Evolutionary conservation across 2,888 invertebrate species (phyloP), one percentile per base, ranked within the genome.

Genomic region (Dysmachus trigonus): DNA sequence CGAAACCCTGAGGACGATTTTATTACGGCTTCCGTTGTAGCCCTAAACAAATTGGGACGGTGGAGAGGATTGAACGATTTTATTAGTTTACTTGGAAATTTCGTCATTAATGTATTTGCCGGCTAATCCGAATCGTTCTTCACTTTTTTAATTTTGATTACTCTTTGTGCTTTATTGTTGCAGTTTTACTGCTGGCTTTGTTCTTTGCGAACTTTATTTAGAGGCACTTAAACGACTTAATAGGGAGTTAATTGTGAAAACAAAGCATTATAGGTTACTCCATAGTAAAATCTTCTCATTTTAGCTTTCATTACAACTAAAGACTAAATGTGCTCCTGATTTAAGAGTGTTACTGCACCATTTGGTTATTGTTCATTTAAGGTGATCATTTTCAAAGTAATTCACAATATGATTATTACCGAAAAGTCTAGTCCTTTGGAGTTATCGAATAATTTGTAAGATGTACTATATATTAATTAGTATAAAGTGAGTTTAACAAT

Each of bases 91-190:
- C 13, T 73, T 30, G 13, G 33, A 81, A 81, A 81, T 81, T 81
- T 53, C 8, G 62, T 31, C 81, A 81, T 81, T 62, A 51, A 33
- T n/a, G 53, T 18, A 27, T 53, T n/a, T 81, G 62, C n/a, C 53
- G 30, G 53, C 18, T 31, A 31, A 53, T 81, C 53, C 18, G 3
- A 22, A 3, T 22, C 77, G 15, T 77, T 47, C 4, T 13, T 27
- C 47, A 13, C 33, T 13, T 53, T 81, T 18, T 53, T 81, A 81
- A 53, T 81, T 81, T 81, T 81, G 53, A 81, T 81, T 81, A 10
- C 35, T 31, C 35, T 53, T 33, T 33, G 10, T n/a, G 33, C 33
- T 81, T 81, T 81, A 62, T 53, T 53, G 53, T 31, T 53, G 81
- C 1, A 30, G 35, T 15, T 8, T 74, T 76, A 76, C 22, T 35